Base-by-base conservation (phyloP, 1,140 invertebrate genomes). In the Rhopalosiphum padi region DNA sequence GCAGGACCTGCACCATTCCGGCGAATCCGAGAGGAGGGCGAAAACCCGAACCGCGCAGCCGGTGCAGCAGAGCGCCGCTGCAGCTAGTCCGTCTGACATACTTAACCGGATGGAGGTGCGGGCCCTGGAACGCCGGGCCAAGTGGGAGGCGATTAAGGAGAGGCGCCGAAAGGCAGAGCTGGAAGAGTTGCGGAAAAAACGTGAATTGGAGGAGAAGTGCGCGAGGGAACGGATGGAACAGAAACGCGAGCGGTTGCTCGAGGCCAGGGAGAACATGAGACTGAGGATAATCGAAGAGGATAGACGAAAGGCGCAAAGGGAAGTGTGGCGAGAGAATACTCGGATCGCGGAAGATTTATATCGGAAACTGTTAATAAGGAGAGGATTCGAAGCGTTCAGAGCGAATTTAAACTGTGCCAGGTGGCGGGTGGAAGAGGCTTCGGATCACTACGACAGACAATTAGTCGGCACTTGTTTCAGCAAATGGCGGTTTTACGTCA, bases 181-280 rank as follows among this genome's bases (percentile, higher is more conserved):
- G 11, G 91, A 93, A 25, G 23, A 93, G 30, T 7, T 55, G 3
- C 46, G 82, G 15, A 93, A 55, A 85, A 93, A 93, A 55, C 11
- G n/a, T 2, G 82, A 93, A 11, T n/a, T 53, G 11, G 82, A 94
- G 48, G 83, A 91, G 37, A 94, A 92, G 25, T 60, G 68, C 8
- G 6, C 35, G 43, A 91, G 51, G 25, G 93, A 94, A 94, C 68
- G 92, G 77, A 91, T 91, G 90, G 90, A 88, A 37, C 46, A 35
- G 30, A 92, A 86, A 68, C 77, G 90, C 18, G 51, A 87, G 85
- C 46, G 48, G 7, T 43, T 94, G 77, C 51, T 91, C 5, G 93
- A 92, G 41, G 90, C 68, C 11, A 77, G 90, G 48, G 93, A 94
- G 37, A 94, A 94, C 23, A 8, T 87, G 18, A 87, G 46, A 37